Base-by-base conservation (phyloP, 2,113 vertebrate genomes). In the Corapipo altera region DNA sequence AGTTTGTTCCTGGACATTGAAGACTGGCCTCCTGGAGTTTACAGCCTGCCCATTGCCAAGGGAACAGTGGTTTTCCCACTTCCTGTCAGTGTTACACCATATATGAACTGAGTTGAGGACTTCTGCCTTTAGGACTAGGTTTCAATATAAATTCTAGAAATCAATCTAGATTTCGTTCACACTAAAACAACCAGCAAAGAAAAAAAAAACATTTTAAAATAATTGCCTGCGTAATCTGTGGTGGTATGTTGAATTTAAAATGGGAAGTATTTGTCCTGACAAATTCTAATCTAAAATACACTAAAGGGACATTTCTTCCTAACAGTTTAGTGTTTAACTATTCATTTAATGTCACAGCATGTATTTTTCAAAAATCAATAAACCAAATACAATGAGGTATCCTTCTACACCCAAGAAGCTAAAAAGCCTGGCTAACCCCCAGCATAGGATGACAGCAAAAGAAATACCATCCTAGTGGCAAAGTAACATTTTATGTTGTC, bases 281-380 rank as follows among this genome's bases (percentile, higher is more conserved):
- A 78, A 83, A 81, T 49, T 69, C n/a, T 77, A 89, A 80, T 49
- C 39, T n/a, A 62, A 55, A 54, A 78, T 44, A 80, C 43, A 82
- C 39, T 66, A 35, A 81, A 75, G 65, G 37, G 51, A 58, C 75
- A 94, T 70, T 75, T 91, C 52, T 96, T 88, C 33, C 79, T 55
- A 77, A 78, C 27, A 49, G 85, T 52, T 95, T 61, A 37, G 84
- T 35, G 46, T 88, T 88, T 80, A 81, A 67, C 85, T 89, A 91
- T 27, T 74, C 35, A 90, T 86, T 75, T 82, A 54, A 85, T 90
- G 91, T 88, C 82, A 83, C 72, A 73, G n/a, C 75, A 26, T 79
- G 26, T 76, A 80, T 84, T 93, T 96, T 92, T 73, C 59, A 95
- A 90, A 94, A 97, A 82, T 92, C 77, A 86, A 59, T 94, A 93